Percentiles rank a stretch among this genome's conserved stretches.
Evolutionary conservation across 2,113 vertebrate genomes (phyloP).

Genomic region (Phainopepla nitens): DNA sequence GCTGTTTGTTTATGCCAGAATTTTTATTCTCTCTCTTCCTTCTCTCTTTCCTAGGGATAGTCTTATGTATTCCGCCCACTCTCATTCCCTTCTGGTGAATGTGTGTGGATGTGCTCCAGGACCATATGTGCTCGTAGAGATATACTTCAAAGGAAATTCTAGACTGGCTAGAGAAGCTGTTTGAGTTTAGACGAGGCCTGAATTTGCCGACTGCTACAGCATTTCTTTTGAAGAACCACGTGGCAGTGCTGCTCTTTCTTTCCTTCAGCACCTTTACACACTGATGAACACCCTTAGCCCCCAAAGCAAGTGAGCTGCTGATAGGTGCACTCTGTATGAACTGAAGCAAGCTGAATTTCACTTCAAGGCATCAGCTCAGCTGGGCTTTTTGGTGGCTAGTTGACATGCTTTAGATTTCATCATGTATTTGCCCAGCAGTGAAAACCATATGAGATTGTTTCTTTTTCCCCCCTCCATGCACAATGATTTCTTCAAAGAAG

Average conservation of each 20-base stretch:
- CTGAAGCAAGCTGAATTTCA: not conserved
- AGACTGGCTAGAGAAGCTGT: slow-evolving; percentile 14
- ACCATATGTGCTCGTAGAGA: slow-evolving; percentile 31
- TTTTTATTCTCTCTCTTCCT: slow-evolving; percentile 47
- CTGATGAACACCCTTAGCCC: not conserved
- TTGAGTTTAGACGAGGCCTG: slow-evolving; percentile 17
- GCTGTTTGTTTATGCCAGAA: slow-evolving; percentile 43
- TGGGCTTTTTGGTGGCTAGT: not conserved
- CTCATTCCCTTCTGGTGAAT: slow-evolving; percentile 45
- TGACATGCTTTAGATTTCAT: not conserved
- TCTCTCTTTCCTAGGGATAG: slow-evolving; percentile 31
- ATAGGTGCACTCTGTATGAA: not conserved
- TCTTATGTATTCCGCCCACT: slow-evolving; percentile 51
- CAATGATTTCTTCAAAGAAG: not conserved
- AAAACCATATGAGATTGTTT: not conserved
- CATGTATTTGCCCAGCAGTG: not conserved
- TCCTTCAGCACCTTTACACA: not conserved
- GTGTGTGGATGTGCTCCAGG: slow-evolving; percentile 45
- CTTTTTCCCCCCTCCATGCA: not conserved
- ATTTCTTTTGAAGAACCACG: slow-evolving; percentile 38
- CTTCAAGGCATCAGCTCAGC: not conserved
- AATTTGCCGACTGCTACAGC: slow-evolving; percentile 8
- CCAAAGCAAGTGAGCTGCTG: not conserved
- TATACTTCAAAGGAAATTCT: slow-evolving; percentile 54
- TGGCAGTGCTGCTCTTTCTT: not conserved